Conservation (phyloP, 2,113 vertebrate species). For the Takifugu flavidus region DNA sequence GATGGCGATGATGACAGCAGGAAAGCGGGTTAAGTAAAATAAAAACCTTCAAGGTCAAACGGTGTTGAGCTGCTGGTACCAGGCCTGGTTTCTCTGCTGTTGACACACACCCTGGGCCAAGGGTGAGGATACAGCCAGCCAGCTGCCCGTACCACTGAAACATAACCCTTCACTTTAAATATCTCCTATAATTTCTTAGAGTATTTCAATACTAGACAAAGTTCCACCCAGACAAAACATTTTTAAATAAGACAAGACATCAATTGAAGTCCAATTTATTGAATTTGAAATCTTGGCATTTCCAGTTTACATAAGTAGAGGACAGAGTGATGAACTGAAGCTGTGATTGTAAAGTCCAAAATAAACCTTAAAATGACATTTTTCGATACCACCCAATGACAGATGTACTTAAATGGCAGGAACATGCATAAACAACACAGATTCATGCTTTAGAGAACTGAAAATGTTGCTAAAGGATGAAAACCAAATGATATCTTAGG, state of each 20-base stretch:
- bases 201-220: too few species aligned
- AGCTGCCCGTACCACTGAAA: too few species aligned
- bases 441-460: slow-evolving; percentile 2
- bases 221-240: too few species aligned
- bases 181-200: too few species aligned
- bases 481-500: neutral
- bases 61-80: neutral
- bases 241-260: slow-evolving; percentile 3
- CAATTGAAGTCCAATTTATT: slow-evolving; percentile 69
- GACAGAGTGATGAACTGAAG: slow-evolving; percentile 36
- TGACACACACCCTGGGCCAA: too few species aligned
- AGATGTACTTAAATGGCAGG: neutral
- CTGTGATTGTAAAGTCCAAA: slow-evolving; percentile 3
- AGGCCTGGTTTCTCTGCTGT: too few species aligned
- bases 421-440: too few species aligned
- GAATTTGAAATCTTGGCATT: slow-evolving; percentile 50
- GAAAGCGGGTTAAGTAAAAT: neutral
- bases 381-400: neutral
- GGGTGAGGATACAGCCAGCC: too few species aligned
- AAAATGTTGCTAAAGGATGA: neutral
- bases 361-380: slow-evolving; percentile 3
- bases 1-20: neutral
- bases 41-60: slow-evolving; percentile 47
- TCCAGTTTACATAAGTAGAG: slow-evolving; percentile 58
- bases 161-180: too few species aligned